Conservation (phyloP, 2,113 vertebrate genomes). For the Laticauda colubrina region DNA sequence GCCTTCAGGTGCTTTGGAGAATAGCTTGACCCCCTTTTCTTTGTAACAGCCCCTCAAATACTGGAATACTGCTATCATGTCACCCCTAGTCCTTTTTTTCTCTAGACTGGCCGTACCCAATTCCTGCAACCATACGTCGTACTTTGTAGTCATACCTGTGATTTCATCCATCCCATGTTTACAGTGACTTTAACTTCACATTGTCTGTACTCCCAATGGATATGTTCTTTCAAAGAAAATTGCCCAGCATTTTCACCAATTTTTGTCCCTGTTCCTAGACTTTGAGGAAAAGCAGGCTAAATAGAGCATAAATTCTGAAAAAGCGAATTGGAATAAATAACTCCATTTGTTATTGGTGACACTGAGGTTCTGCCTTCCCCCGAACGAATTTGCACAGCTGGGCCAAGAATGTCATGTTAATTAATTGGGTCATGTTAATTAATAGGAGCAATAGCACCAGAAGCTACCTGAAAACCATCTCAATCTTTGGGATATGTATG, state of each 20-base stretch:
- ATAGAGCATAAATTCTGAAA: constrained; percentile 37
- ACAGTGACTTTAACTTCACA: not conserved
- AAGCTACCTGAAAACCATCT: not conserved
- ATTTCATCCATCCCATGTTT: not conserved
- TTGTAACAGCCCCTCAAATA: not conserved
- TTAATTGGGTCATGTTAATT: constrained; percentile 9
- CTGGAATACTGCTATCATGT: not conserved
- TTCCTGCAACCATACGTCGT: too few relatives aligned
- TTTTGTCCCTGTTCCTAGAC: not conserved
- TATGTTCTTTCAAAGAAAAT: not conserved
- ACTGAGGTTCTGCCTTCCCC: not conserved
- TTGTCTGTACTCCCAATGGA: not conserved
- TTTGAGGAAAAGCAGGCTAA: constrained; percentile 43
- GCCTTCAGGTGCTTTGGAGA: not conserved
- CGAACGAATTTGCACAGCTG: not conserved
- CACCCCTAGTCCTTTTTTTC: fast-evolving
- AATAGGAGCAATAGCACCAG: not conserved
- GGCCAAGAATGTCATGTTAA: constrained; percentile 1
- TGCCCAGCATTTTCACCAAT: not conserved
- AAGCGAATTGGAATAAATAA: constrained; percentile 32
- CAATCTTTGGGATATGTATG: not conserved
- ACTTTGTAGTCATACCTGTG: not conserved
- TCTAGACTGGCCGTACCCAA: too few relatives aligned
- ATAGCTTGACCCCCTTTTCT: not conserved
- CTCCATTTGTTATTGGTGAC: constrained; percentile 36